Percentiles rank a stretch among this genome's conserved stretches.
phyloP scores from a whole-genome alignment of 1,140 invertebrate genomes.

The Aleiodes sp. region DNA sequence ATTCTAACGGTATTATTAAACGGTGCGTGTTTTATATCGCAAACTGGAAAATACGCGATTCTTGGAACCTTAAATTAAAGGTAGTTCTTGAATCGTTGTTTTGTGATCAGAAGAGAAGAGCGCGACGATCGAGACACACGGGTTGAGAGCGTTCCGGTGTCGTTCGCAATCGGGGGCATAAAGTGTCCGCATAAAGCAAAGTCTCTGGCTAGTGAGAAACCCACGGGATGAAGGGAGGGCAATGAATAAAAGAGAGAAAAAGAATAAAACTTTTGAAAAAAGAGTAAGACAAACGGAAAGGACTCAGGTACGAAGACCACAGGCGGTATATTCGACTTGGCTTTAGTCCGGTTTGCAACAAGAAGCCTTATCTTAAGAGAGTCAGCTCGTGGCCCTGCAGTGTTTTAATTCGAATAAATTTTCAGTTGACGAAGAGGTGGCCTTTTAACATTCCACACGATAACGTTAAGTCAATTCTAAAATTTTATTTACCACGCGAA shows the following conservation, averaged over 20 bases:
- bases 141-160: slow-evolving; percentile 66
- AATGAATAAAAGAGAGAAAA: slow-evolving; percentile 23
- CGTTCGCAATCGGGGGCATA: slow-evolving; percentile 65
- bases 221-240: slow-evolving; percentile 34
- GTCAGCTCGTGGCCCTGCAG: slow-evolving; percentile 49
- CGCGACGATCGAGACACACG: slow-evolving; percentile 39
- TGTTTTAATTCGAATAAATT: slow-evolving; percentile 66
- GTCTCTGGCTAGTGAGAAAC: slow-evolving; percentile 19
- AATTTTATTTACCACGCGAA: slow-evolving; percentile 16
- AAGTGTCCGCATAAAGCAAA: slow-evolving; percentile 63
- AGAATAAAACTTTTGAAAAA: neutral
- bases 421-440: slow-evolving; percentile 61
- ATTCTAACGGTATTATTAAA: neutral
- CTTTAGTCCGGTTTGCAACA: slow-evolving; percentile 39
- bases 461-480: slow-evolving; percentile 43
- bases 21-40: slow-evolving; percentile 1
- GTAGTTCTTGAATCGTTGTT: slow-evolving; percentile 48
- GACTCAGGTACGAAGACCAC: neutral
- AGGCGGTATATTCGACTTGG: slow-evolving; percentile 18
- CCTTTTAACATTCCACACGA: slow-evolving; percentile 66
- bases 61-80: slow-evolving; percentile 58
- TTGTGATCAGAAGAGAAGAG: slow-evolving; percentile 26
- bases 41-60: slow-evolving; percentile 30
- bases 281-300: neutral
- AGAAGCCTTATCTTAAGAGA: slow-evolving; percentile 53